Evolutionary conservation across 1,140 invertebrate species (phyloP).

Genomic region (Matsumurasca onukii): DNA sequence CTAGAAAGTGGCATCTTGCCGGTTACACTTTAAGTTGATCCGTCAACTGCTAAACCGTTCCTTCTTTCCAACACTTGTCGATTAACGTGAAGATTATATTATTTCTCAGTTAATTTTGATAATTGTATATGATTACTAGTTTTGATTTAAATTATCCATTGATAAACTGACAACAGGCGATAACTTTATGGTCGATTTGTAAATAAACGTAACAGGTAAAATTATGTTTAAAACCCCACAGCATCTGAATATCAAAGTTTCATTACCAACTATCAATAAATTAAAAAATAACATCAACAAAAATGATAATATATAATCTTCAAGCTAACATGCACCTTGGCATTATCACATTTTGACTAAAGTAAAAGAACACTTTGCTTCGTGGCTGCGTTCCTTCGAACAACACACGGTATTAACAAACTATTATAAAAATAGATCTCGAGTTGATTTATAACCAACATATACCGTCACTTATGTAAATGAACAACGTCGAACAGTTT

Average conservation of each 20-base stretch:
- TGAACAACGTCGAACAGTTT: conserved; percentile 18
- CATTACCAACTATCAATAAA: conserved; percentile 18
- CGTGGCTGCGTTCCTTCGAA: conserved; percentile 20
- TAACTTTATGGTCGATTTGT: neutral
- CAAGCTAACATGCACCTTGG: conserved; percentile 31
- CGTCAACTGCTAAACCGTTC: neutral
- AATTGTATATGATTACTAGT: too few relatives aligned
- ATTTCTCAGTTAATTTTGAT: neutral
- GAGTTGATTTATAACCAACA: conserved; percentile 25
- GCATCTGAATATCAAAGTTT: conserved; percentile 8
- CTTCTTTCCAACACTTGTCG: conserved; percentile 8
- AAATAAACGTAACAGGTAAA: conserved; percentile 9
- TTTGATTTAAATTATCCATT: neutral
- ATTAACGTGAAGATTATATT: conserved; percentile 31
- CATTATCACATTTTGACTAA: conserved; percentile 32
- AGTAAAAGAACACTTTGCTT: conserved; percentile 25
- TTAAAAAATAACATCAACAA: conserved; percentile 28
- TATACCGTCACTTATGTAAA: conserved; percentile 21
- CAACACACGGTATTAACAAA: conserved; percentile 24
- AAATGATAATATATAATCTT: conserved; percentile 29
- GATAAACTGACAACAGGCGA: neutral
- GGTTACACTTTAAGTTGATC: neutral
- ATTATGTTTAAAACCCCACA: too few relatives aligned
- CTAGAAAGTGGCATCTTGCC: conserved; percentile 16
- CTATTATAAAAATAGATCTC: conserved; percentile 30